phyloP scores from a whole-genome alignment of 2,797 vertebrate species.

The Gallirallus australis region DNA sequence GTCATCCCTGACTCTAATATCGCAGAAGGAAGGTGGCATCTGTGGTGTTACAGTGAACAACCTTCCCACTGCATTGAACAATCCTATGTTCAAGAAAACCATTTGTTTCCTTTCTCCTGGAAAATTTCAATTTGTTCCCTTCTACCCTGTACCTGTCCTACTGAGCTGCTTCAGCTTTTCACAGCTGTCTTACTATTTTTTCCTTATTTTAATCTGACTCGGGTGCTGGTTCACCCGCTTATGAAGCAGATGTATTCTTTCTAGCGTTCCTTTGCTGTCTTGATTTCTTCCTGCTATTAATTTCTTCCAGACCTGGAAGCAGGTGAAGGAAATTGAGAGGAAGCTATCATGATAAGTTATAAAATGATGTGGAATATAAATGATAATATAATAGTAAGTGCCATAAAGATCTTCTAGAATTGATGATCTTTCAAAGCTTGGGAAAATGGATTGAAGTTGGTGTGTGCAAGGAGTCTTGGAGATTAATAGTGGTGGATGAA shows the following conservation, averaged over 20 bases:
- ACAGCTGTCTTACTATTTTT: not conserved
- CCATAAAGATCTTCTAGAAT: fast-evolving
- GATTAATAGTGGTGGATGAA: not conserved
- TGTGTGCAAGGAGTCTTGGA: not conserved
- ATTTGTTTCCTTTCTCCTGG: not conserved
- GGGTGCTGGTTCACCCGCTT: not conserved
- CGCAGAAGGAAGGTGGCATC: not conserved
- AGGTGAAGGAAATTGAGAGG: not conserved
- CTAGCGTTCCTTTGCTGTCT: not conserved
- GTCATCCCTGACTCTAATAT: not conserved
- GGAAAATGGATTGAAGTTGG: not conserved
- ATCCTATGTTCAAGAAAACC: not conserved
- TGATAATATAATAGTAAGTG: fast-evolving
- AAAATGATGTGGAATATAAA: not conserved
- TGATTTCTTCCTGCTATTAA: not conserved
- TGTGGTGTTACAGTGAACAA: not conserved
- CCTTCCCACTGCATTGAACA: not conserved
- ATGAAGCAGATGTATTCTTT: not conserved
- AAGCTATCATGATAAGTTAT: not conserved
- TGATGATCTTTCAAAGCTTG: not conserved
- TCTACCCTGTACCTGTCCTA: not conserved
- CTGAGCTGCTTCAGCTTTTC: not conserved
- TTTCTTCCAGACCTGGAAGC: not conserved
- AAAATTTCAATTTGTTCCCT: not conserved
- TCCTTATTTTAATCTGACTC: not conserved